These are phyloP conservation scores for Thaumatotibia leucotreta DNA, from an alignment of 1,140 invertebrate species.

Conservation along the genomic window DNA sequence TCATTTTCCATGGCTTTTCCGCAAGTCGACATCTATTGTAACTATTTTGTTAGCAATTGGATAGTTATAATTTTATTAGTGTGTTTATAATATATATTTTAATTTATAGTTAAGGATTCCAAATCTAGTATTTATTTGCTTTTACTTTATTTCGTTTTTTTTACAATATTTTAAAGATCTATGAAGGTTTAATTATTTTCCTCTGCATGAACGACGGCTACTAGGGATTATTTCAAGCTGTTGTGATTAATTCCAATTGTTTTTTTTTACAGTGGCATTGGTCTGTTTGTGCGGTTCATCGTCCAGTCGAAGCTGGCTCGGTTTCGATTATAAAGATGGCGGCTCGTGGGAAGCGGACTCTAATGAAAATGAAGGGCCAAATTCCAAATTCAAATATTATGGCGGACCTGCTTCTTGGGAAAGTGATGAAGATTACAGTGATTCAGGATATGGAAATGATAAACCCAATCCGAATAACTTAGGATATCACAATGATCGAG, in stretches of 20 bases:
- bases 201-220: no score
- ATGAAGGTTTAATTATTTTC: no score
- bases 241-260: neutral
- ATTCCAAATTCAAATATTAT: neutral
- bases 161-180: no score
- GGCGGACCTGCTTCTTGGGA: neutral
- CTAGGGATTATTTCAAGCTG: no score
- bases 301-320: neutral
- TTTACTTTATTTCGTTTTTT: no score
- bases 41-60: no score
- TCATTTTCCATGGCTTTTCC: no score
- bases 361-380: neutral
- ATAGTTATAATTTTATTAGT: no score
- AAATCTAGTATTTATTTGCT: no score
- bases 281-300: neutral
- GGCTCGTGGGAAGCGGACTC: neutral
- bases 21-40: no score
- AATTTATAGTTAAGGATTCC: no score
- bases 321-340: neutral
- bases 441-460: neutral
- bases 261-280: neutral
- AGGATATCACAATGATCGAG: neutral
- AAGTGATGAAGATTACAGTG: neutral
- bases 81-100: no score
- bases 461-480: neutral